Base-by-base conservation (phyloP, 2,113 vertebrate species). In the Gopherus flavomarginatus region DNA sequence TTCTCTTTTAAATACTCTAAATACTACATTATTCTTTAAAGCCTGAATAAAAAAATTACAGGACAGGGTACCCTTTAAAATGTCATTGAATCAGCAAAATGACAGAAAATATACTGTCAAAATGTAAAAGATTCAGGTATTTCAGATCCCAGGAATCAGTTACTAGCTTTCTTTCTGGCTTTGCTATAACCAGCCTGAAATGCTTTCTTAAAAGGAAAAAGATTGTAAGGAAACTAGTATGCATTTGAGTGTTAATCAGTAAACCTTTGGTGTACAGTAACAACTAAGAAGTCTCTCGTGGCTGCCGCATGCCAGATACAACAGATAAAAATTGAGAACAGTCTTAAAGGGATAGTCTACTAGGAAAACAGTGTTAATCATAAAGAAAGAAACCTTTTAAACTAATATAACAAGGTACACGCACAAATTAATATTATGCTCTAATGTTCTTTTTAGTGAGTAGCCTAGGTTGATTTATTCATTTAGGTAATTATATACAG, bases 391-490 rank as follows among this genome's bases (percentile, higher is more conserved):
- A 98, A 98, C 97, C 95, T 97, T 99, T 98, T 99, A 98, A 98
- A 99, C 98, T 98, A 98, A 99, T 97, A 52, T 98, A 98, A 98
- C 98, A 98, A 98, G 98, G 98, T 97, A 96, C 97, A 97, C 82
- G 95, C 97, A 98, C 98, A 99, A 98, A 98, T 98, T 98, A 98
- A 98, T 98, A 98, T 98, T 97, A 97, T 95, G 96, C 97, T 24
- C 97, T 98, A 98, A 98, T 99, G 97, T 98, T 98, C 98, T 98
- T 97, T 99, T 99, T 97, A 98, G 98, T 98, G 98, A 98, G 98
- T 98, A 98, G 98, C 98, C 97, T 97, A 98, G 97, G 98, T 98
- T 98, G 99, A 99, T 99, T 99, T 99, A 99, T 99, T 99, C 98
- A 98, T 98, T 99, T 99, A 98, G 99, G 98, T 99, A 99, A 99